phyloP scores from a whole-genome alignment of 2,113 vertebrate genomes.

The Polypterus senegalus region DNA sequence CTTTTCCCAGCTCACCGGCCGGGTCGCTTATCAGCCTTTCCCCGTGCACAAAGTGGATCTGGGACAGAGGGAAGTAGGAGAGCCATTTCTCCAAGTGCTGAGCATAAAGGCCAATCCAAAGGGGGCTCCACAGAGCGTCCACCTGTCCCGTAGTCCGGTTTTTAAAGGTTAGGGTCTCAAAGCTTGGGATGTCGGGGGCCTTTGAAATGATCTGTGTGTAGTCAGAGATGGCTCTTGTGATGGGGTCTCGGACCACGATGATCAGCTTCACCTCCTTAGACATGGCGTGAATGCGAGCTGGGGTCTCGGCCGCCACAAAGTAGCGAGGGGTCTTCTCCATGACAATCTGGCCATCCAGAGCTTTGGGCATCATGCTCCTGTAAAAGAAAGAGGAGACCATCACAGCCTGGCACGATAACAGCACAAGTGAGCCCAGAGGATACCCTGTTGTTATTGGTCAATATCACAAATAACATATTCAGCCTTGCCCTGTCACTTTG shows the following conservation, averaged over 20 bases:
- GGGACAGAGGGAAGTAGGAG: slow-evolving; percentile 49
- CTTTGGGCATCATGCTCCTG: slow-evolving; percentile 65
- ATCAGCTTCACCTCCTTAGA: slow-evolving; percentile 54
- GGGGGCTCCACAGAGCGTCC: slow-evolving; percentile 54
- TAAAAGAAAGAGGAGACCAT: slow-evolving; percentile 1
- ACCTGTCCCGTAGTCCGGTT: slow-evolving; percentile 52
- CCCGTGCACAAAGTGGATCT: slow-evolving; percentile 60
- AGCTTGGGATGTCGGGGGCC: slow-evolving; percentile 47
- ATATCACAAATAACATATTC: no score
- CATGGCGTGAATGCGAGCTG: slow-evolving; percentile 52
- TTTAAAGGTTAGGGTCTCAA: slow-evolving; percentile 55
- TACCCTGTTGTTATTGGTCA: no score
- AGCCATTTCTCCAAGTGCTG: slow-evolving; percentile 62
- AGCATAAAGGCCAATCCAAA: slow-evolving; percentile 62
- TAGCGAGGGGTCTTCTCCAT: slow-evolving; percentile 67
- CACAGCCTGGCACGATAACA: background rate
- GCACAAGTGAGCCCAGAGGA: no score
- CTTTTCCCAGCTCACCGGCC: slow-evolving; percentile 50
- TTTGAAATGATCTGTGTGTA: slow-evolving; percentile 68
- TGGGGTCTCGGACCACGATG: slow-evolving; percentile 58
- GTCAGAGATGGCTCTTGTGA: slow-evolving; percentile 61
- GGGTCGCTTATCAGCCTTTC: slow-evolving; percentile 57
- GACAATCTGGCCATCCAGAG: slow-evolving; percentile 57
- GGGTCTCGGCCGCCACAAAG: slow-evolving; percentile 55
- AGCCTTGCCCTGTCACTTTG: no score